A percentile compares a stretch with the other conserved stretches of the same genome.
phyloP scores from a whole-genome alignment of 2,888 invertebrate genomes.

The Seladonia tumulorum region DNA sequence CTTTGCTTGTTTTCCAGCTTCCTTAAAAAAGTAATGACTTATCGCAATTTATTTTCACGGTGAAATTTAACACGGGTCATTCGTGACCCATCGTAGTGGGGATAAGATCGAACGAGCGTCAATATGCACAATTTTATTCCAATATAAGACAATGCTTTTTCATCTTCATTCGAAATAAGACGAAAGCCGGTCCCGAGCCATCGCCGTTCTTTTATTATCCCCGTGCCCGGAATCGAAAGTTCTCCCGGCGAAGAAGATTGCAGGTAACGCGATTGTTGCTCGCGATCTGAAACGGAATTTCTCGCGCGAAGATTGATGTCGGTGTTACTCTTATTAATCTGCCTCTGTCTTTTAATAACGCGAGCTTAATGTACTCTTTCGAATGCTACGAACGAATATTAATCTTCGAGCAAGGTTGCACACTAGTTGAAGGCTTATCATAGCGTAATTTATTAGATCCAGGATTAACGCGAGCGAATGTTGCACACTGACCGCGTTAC shows the following conservation, averaged over 20 bases:
- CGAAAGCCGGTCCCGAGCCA: no score
- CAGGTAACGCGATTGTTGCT: neutral
- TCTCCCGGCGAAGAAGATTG: neutral
- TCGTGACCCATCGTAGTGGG: no score
- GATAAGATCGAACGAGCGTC: no score
- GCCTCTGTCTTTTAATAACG: neutral
- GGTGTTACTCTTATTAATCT: neutral
- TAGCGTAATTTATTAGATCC: neutral
- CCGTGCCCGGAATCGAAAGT: neutral
- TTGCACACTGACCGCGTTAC: neutral
- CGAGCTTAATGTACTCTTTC: neutral
- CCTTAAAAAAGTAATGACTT: no score
- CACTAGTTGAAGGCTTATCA: neutral
- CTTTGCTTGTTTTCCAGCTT: no score
- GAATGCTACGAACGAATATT: neutral
- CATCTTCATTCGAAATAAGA: no score
- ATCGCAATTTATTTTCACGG: no score
- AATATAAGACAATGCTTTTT: no score
- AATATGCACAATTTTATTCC: no score
- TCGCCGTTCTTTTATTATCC: neutral
- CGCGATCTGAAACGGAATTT: neutral
- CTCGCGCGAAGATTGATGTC: neutral
- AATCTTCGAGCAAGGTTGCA: conserved; percentile 1
- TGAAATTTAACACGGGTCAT: no score
- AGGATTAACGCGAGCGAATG: neutral